Base-by-base conservation (phyloP, 2,888 invertebrate genomes). In the Tetragnatha montana region DNA sequence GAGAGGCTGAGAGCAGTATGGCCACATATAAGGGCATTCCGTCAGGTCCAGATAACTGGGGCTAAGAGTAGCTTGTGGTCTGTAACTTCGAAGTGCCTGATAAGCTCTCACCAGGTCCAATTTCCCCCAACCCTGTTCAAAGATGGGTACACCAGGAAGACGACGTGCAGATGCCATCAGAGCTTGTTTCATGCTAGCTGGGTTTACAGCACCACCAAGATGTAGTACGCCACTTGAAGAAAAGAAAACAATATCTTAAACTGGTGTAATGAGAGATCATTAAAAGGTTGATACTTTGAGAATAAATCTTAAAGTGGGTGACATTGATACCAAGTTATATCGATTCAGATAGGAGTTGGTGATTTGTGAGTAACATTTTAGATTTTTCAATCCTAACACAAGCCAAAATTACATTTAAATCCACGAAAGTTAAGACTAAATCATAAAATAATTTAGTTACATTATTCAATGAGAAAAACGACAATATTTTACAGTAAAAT, bases 21-120 rank as follows among this genome's bases (percentile, higher is more conserved):
- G 99, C 98, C 98, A 99, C 98, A 98, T 98, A 94, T 98, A 99
- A 92, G 97, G 98, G 92, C 97, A 97, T 93, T 98, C 98, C 0
- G 97, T 98, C 91, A 98, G 95, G 93, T 99, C 99, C 92, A 99
- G 95, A 93, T 98, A 98, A 92, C 97, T 96, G 0, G 94, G 95
- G 91, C 93, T 93, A 7, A 94, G 92, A 90, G 94, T 94, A 87
- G 95, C 95, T 93, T 96, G 96, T 17, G 96, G 96, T 92, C 95
- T 95, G 93, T 96, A 96, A 95, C 96, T 95, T 47, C 93, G 93
- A 19, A 95, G 93, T 0, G 94, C 93, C 91, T 97, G 96, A 94
- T 96, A 97, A 71, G 98, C 98, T 93, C 96, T 96, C 83, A 98
- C 94, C 81, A 99, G 95, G 94, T 98, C 98, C 81, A 99, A 94